Percentiles rank a stretch among this genome's conserved stretches.
phyloP scores from a whole-genome alignment of 2,113 vertebrate species.

The Dipodomys stephensi region DNA sequence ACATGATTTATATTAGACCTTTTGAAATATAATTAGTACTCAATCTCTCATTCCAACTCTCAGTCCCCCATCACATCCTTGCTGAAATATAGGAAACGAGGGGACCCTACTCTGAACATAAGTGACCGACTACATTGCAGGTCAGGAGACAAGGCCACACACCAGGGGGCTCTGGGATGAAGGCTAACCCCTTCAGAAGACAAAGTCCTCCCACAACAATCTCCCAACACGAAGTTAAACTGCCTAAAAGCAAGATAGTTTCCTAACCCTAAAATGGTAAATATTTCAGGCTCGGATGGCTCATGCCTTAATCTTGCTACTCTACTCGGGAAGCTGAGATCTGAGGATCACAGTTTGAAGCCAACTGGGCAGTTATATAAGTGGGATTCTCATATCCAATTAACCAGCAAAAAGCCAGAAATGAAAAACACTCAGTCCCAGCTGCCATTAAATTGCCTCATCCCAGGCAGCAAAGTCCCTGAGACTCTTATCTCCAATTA shows the following conservation, averaged over 20 bases:
- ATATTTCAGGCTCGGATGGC: neutral
- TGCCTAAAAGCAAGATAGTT: slow-evolving; percentile 5
- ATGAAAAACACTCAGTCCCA: too few relatives aligned
- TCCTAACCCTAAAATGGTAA: neutral
- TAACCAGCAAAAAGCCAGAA: too few relatives aligned
- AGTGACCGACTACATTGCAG: neutral
- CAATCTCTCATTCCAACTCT: neutral
- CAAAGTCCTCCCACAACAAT: slow-evolving; percentile 20
- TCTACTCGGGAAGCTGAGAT: too few relatives aligned
- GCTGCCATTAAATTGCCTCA: too few relatives aligned
- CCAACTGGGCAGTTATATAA: too few relatives aligned
- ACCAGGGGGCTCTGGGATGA: accelerated
- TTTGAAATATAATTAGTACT: slow-evolving; percentile 25
- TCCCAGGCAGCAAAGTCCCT: too few relatives aligned
- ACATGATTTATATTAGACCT: neutral
- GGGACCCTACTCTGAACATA: neutral
- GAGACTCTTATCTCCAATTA: too few relatives aligned
- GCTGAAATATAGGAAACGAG: neutral
- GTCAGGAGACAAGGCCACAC: neutral
- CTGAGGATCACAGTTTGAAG: too few relatives aligned
- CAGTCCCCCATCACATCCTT: neutral
- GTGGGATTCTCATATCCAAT: too few relatives aligned
- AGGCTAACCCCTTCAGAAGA: neutral
- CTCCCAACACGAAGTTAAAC: neutral
- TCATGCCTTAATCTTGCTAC: too few relatives aligned